Conservation (phyloP, 1,140 invertebrate genomes). For the Euschistus heros region DNA sequence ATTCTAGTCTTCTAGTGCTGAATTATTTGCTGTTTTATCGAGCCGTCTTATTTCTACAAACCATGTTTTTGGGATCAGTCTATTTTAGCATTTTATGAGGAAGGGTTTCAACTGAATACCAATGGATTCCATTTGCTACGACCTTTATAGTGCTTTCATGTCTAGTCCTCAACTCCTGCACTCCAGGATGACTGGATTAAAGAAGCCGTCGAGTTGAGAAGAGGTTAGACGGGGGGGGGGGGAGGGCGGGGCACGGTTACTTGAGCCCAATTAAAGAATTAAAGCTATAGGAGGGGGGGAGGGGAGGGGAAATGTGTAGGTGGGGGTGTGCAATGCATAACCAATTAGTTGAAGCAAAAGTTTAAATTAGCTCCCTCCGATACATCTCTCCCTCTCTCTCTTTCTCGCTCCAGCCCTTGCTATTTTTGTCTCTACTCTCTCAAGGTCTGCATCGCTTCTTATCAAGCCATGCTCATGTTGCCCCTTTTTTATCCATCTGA, state of each 20-base stretch:
- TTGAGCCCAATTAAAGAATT: constrained; percentile 8
- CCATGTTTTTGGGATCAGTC: too few relatives aligned
- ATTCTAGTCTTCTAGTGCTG: too few relatives aligned
- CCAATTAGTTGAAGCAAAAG: constrained; percentile 5
- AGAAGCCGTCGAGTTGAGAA: background rate
- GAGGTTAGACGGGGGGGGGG: background rate
- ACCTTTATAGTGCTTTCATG: too few relatives aligned
- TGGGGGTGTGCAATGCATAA: constrained; percentile 3
- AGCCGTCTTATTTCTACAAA: too few relatives aligned
- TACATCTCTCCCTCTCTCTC: background rate
- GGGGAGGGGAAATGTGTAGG: background rate
- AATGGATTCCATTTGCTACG: too few relatives aligned
- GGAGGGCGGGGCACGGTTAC: background rate
- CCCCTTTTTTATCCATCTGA: too few relatives aligned
- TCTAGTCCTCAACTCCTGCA: too few relatives aligned
- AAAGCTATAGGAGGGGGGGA: background rate
- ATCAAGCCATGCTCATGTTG: background rate
- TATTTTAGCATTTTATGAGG: too few relatives aligned
- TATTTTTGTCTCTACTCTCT: background rate
- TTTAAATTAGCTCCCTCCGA: constrained; percentile 6
- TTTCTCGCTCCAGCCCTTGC: background rate
- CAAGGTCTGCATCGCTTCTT: background rate
- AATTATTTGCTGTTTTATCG: too few relatives aligned
- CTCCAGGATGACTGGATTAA: too few relatives aligned
- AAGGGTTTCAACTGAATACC: too few relatives aligned